Evolutionary conservation across 2,888 invertebrate species (phyloP), one percentile per base, ranked within the genome.

Genomic region (Gandaritis pyraliata): DNA sequence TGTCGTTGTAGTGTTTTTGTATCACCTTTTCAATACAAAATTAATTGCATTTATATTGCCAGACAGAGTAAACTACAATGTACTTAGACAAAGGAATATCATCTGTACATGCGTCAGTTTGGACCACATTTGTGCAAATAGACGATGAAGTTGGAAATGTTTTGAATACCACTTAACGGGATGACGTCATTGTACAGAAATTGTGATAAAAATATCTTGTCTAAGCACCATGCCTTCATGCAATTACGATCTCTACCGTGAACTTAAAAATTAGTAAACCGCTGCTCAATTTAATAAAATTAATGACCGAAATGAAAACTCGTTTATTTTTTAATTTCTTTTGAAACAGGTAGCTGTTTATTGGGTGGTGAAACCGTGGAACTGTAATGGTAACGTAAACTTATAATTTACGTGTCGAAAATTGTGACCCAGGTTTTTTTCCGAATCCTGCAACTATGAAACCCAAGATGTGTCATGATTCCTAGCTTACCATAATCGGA

Each of bases 391-490:
- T n/a, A n/a, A 7, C 10, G 4, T 33, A 33, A 33, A 33, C 8
- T 33, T 11, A 33, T 33, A 33, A 33, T 33, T 33, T 11, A 33
- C 33, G 10, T 10, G 33, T 8, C 5, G 2, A 33, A 33, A 16
- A n/a, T n/a, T n/a, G 41, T 45, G 45, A 45, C 18, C 11, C 12
- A 36, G 11, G 15, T 36, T 15, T 16, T 49, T 3, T 30, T 18
- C 13, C 2, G 43, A 54, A 50, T 16, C 45, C 15, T 23, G 39
- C 36, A 45, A 39, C 46, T n/a, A 52, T 50, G 68, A 70, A 70
- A 65, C 68, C 68, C 45, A 63, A 56, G 12, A 66, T 68, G 66
- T 70, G 68, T 66, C 48, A 65, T 65, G 65, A 68, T 56, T 58
- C 50, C 38, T 33, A 56, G 57, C 61, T 68, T 61, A 45, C 39